Percentiles rank a stretch among this genome's conserved stretches.
Evolutionary conservation across 2,888 invertebrate species (phyloP).

Genomic region (Phoronis australis): DNA sequence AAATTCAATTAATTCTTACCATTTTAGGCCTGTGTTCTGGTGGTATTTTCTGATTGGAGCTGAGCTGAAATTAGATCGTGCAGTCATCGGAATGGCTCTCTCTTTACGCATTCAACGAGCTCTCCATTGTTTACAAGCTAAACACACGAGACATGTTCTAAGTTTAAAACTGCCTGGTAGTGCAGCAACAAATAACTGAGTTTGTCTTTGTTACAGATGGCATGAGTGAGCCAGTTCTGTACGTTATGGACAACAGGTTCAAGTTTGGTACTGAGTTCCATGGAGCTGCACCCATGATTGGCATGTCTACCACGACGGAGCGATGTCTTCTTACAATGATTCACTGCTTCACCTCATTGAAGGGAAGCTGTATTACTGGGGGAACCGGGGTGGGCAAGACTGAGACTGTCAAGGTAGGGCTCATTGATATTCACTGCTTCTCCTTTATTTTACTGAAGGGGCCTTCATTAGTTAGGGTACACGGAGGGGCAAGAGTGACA

Average conservation of each 20-base stretch:
- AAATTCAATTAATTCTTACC: no score
- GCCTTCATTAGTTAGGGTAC: no score
- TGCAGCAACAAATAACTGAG: not conserved
- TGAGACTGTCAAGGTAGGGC: constrained; percentile 48
- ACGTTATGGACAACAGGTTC: constrained; percentile 45
- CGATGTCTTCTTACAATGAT: constrained; percentile 49
- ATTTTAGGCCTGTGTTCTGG: no score
- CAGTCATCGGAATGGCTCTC: no score
- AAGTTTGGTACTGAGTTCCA: constrained; percentile 51
- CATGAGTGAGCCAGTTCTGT: constrained; percentile 34
- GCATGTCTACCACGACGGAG: constrained; percentile 46
- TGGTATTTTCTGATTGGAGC: no score
- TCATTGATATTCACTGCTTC: no score
- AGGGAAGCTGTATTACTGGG: constrained; percentile 40
- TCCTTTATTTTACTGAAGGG: no score
- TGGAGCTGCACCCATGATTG: constrained; percentile 40
- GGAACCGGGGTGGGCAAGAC: constrained; percentile 48
- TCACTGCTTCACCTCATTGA: constrained; percentile 38
- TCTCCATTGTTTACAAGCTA: no score
- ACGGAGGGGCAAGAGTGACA: no score
- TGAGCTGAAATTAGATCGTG: no score
- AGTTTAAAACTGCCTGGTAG: not conserved
- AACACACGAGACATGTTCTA: not conserved
- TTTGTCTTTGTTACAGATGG: constrained; percentile 24
- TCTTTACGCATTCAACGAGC: no score